Conservation (phyloP, 2,888 invertebrate species). For the Anoplius nigerrimus region DNA sequence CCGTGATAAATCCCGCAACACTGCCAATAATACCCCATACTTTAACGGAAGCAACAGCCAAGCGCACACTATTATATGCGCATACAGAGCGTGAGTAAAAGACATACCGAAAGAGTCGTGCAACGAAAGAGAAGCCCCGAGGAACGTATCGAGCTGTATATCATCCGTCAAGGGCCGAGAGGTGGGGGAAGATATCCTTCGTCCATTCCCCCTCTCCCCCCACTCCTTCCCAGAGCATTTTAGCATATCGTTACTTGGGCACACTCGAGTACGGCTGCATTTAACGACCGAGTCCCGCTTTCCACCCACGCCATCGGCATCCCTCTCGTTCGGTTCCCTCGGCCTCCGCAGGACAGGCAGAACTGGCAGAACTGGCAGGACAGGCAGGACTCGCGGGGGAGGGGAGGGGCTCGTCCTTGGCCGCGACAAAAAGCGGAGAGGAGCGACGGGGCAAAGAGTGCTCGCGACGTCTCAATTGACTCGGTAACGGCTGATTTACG, state of each 20-base stretch:
- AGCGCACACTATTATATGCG: too few relatives aligned
- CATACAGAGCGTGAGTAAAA: too few relatives aligned
- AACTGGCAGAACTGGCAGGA: conserved; percentile 57
- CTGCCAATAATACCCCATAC: too few relatives aligned
- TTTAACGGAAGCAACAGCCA: too few relatives aligned
- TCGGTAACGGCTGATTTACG: conserved; percentile 67
- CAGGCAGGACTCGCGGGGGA: conserved; percentile 51
- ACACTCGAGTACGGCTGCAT: conserved; percentile 69
- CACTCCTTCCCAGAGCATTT: conserved; percentile 50
- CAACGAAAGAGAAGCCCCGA: conserved; percentile 15
- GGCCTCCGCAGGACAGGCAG: neutral
- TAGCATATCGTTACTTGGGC: conserved; percentile 71
- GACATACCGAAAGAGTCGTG: neutral
- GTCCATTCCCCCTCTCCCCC: too few relatives aligned
- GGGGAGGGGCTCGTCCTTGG: conserved; percentile 16
- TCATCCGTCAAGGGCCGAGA: conserved; percentile 18
- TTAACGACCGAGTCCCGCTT: conserved; percentile 64
- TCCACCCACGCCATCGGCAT: conserved; percentile 15
- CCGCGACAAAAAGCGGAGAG: conserved; percentile 32
- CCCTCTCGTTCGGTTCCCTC: neutral
- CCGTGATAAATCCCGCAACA: too few relatives aligned
- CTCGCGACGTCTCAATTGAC: conserved; percentile 71
- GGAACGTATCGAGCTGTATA: conserved; percentile 32
- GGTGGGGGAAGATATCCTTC: conserved; percentile 11
- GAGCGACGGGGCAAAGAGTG: conserved; percentile 62